Evolutionary conservation across 2,888 invertebrate genomes (phyloP), one percentile per base, ranked within the genome.

Genomic region (Lithosia quadra): DNA sequence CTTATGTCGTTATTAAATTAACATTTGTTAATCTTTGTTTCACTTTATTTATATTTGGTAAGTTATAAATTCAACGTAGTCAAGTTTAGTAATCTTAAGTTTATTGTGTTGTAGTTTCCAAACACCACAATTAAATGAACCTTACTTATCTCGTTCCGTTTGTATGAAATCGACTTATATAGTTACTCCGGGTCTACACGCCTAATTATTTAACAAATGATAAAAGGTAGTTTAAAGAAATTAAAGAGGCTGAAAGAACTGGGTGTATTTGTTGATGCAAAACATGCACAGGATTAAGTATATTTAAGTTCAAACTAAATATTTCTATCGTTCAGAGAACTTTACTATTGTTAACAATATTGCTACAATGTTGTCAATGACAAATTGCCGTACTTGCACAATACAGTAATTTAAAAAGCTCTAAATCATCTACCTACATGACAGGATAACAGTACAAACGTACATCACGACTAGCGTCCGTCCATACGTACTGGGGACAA

Each of bases 401-500:
- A 56, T 22, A 10, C 22, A 56, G 11, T 24, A 56, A 56, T 24
- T 24, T 56, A 79, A 81, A 85, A 79, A 80, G 75, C 82, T 85
- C 84, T 84, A 82, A 85, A 82, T 81, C 69, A 82, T 84, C 84
- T 73, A 82, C 84, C 85, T 43, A 43, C 43, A 43, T 90, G 85
- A 88, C 87, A 88, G 83, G 73, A 82, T 75, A 79, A 74, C 81
- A 80, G 85, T 83, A 79, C 79, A 80, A 77, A 81, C 83, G 81
- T 80, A 82, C 80, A 77, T 84, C 82, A 82, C 81, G 81, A 76
- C 71, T 71, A 78, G 71, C 82, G 75, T 49, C 18, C 82, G 74
- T 49, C 18, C 49, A 9, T 11, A 36, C 34, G 34, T 77, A 76
- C 75, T 73, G 78, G 69, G 75, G 76, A 84, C 86, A 88, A 87